phyloP scores from a whole-genome alignment of 2,113 vertebrate genomes.

The Toxotes chatareus region DNA sequence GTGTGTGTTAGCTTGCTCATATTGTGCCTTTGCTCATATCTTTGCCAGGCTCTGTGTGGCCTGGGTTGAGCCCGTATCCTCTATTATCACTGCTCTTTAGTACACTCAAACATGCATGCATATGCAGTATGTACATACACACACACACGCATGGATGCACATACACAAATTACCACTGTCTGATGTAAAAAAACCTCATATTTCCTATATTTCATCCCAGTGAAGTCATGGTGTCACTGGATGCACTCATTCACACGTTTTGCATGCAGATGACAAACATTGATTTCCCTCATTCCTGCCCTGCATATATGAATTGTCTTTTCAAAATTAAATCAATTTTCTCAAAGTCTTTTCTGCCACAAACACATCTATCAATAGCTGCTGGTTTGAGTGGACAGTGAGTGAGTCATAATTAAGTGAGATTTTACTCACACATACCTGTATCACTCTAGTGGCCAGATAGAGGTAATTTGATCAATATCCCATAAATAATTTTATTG shows the following conservation, averaged over 20 bases:
- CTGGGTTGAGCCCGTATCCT: not conserved
- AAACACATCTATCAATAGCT: conserved; percentile 54
- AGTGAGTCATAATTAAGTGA: conserved; percentile 44
- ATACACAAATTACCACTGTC: not conserved
- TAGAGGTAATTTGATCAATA: conserved; percentile 1
- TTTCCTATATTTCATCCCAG: conserved; percentile 12
- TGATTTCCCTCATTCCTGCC: conserved; percentile 59
- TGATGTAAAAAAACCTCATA: conserved; percentile 35
- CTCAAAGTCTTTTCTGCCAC: conserved; percentile 24
- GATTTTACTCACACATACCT: conserved; percentile 42
- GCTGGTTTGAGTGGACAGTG: conserved; percentile 16
- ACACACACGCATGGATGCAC: not conserved
- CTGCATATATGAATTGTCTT: conserved; percentile 67
- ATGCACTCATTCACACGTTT: conserved; percentile 20
- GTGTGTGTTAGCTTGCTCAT: conserved; percentile 14
- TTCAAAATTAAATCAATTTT: conserved; percentile 73
- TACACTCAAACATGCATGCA: conserved; percentile 9
- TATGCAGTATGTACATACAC: not conserved
- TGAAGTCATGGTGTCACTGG: conserved; percentile 13
- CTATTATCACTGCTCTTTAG: conserved; percentile 2
- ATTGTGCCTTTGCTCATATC: conserved; percentile 9
- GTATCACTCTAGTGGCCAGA: not conserved
- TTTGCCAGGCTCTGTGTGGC: conserved; percentile 25
- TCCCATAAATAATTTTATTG: not conserved
- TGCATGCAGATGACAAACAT: conserved; percentile 55